Conservation (phyloP, 1,140 invertebrate species). For the Lordiphosa mommai region DNA sequence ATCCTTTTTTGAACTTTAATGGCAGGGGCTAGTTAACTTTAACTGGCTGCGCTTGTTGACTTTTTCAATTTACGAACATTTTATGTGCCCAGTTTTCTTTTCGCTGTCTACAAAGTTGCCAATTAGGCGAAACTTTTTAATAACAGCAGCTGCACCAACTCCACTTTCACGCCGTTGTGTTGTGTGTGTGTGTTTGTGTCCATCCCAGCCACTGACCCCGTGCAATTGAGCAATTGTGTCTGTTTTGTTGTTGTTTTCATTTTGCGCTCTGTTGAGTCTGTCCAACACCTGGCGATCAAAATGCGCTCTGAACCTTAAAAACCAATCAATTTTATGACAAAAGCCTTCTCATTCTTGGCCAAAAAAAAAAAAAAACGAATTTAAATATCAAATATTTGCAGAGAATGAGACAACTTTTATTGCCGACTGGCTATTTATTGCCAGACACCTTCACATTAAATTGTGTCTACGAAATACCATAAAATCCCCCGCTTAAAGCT, state of each 20-base stretch:
- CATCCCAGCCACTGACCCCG: slow-evolving; percentile 42
- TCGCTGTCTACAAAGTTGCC: slow-evolving; percentile 66
- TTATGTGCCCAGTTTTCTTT: slow-evolving; percentile 16
- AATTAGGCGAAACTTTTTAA: slow-evolving; percentile 63
- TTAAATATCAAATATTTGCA: slow-evolving; percentile 59
- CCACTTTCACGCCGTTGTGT: slow-evolving; percentile 13
- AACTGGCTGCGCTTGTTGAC: not conserved
- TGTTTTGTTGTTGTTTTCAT: slow-evolving; percentile 22
- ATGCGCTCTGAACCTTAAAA: slow-evolving; percentile 52
- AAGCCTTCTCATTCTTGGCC: slow-evolving; percentile 31
- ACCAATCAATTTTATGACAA: slow-evolving; percentile 64
- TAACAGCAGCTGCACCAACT: slow-evolving; percentile 42
- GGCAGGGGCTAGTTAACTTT: not conserved
- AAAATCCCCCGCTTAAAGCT: slow-evolving; percentile 64
- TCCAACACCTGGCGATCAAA: slow-evolving; percentile 37
- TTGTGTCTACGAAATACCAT: slow-evolving; percentile 70
- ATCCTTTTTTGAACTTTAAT: not conserved
- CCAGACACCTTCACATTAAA: slow-evolving; percentile 74
- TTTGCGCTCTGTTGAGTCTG: slow-evolving; percentile 31
- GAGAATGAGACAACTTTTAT: slow-evolving; percentile 48
- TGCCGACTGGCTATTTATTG: slow-evolving; percentile 57
- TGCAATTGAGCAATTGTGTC: slow-evolving; percentile 48
- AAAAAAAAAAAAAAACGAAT: too few species aligned
- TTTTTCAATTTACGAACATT: slow-evolving; percentile 25
- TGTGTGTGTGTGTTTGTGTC: too few species aligned